Percentiles rank a stretch among this genome's conserved stretches.
phyloP scores from a whole-genome alignment of 2,797 vertebrate species.

The Sciurus carolinensis region DNA sequence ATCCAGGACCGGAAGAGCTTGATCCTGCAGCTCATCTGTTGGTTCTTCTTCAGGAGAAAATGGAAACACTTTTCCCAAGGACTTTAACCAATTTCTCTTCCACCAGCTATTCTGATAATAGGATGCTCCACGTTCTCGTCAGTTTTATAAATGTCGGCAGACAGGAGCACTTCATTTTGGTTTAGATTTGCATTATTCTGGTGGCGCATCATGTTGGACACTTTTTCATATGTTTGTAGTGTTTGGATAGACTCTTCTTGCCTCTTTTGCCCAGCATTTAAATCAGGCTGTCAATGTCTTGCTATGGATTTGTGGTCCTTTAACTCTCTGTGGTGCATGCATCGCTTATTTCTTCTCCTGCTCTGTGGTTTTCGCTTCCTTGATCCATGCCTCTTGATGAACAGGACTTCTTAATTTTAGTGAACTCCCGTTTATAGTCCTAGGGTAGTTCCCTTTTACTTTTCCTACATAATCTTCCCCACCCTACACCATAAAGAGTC shows the following conservation, averaged over 20 bases:
- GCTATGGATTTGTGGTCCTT: not conserved
- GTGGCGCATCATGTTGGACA: not conserved
- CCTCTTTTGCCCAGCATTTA: not conserved
- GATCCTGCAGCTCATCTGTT: not conserved
- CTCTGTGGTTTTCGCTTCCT: not conserved
- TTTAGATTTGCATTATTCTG: constrained; percentile 1
- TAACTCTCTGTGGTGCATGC: not conserved
- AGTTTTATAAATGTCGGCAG: not conserved
- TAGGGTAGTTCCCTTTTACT: not conserved
- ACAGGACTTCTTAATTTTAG: not conserved
- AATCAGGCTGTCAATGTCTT: not conserved
- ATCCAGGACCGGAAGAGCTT: not conserved
- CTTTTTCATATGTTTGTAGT: not conserved
- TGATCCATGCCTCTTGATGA: not conserved
- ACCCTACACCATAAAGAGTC: not conserved
- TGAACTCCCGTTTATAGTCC: not conserved
- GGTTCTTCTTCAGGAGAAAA: not conserved
- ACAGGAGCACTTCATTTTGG: not conserved
- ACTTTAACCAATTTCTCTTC: not conserved
- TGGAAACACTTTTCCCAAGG: not conserved
- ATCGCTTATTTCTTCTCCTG: not conserved
- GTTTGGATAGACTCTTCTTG: not conserved
- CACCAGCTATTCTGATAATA: not conserved
- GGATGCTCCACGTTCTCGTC: not conserved
- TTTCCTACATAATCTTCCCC: not conserved